These are phyloP conservation scores for Tychaedon coryphoeus DNA, from an alignment of 2,113 vertebrate species.

Conservation along the genomic window DNA sequence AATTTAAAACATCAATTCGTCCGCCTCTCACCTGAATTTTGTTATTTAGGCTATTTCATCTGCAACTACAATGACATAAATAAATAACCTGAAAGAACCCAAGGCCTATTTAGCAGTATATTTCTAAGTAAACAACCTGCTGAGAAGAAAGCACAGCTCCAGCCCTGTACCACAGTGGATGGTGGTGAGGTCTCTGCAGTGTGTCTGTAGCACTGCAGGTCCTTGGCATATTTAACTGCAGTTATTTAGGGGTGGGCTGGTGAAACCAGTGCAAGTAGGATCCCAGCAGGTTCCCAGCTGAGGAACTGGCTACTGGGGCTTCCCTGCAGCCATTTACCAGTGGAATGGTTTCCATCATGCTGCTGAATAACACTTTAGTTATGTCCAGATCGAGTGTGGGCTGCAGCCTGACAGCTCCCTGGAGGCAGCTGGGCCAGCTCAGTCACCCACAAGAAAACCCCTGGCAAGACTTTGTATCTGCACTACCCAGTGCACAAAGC, in stretches of 20 bases:
- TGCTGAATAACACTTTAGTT: not conserved
- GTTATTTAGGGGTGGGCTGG: not conserved
- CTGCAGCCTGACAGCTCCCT: not conserved
- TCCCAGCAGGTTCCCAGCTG: not conserved
- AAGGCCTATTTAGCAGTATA: not conserved
- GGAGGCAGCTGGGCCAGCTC: not conserved
- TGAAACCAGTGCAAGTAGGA: not conserved
- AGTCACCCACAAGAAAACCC: not conserved
- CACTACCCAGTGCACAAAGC: not conserved
- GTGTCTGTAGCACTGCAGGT: not conserved
- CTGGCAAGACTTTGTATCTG: not conserved
- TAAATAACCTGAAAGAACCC: not conserved
- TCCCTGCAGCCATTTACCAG: not conserved
- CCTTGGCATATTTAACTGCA: not conserved
- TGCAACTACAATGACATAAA: not conserved
- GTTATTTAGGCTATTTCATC: not conserved
- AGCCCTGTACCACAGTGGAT: rapidly evolving
- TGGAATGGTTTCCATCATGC: not conserved
- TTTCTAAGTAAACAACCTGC: not conserved
- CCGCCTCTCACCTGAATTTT: not conserved
- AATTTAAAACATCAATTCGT: not conserved
- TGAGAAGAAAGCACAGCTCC: not conserved
- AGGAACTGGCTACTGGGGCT: not conserved
- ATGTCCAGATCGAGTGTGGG: not conserved
- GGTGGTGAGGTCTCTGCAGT: not conserved